These are phyloP conservation scores for Exocentrus adspersus DNA, from an alignment of 2,888 invertebrate genomes.

Conservation along the genomic window DNA sequence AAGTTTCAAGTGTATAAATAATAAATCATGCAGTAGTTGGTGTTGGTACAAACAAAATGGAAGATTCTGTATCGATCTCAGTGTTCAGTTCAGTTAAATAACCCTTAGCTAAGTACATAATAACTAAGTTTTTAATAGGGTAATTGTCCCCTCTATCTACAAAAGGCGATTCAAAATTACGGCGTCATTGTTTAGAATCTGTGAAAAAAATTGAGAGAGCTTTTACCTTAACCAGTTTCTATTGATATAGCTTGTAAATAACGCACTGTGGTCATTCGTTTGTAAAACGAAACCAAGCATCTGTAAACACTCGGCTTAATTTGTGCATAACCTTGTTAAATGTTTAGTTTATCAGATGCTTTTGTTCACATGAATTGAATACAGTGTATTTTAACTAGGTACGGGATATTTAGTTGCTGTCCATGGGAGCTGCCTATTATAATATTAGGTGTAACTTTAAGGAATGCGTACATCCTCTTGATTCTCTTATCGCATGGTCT, in stretches of 20 bases:
- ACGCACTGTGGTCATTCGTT: constrained; percentile 17
- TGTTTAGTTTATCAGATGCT: constrained; percentile 41
- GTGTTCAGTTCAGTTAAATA: too few species aligned
- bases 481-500: neutral
- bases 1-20: too few species aligned
- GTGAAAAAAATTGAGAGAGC: neutral
- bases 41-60: too few species aligned
- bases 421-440: constrained; percentile 24
- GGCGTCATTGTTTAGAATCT: neutral
- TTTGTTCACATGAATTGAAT: constrained; percentile 43
- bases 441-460: constrained; percentile 10
- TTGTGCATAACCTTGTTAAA: constrained; percentile 42
- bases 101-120: too few species aligned
- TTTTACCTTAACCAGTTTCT: neutral
- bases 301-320: constrained; percentile 43
- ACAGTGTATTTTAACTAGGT: constrained; percentile 22
- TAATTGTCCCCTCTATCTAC: neutral
- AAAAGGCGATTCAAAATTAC: neutral
- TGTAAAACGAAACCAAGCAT: constrained; percentile 39
- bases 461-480: constrained; percentile 14
- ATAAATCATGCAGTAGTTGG: too few species aligned
- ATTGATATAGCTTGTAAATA: neutral
- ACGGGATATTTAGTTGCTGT: constrained; percentile 10
- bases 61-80: too few species aligned
- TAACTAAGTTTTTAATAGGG: too few species aligned